Percentiles rank a stretch among this genome's conserved stretches.
These are phyloP conservation scores for Argyra leucocephala DNA, from an alignment of 2,888 invertebrate genomes.

Conservation along the genomic window DNA sequence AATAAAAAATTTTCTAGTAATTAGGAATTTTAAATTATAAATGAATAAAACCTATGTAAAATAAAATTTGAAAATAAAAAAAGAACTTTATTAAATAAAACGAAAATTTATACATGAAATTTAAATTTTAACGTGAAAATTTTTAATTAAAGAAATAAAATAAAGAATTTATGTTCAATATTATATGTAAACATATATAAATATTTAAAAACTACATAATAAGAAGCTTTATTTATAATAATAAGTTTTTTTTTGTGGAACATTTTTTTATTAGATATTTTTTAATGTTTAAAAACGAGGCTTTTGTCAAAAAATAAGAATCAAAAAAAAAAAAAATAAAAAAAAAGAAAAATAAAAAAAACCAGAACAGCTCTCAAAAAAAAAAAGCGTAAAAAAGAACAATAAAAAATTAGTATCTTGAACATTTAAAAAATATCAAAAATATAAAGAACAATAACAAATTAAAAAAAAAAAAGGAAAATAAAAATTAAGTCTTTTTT, in stretches of 20 bases:
- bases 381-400: neutral
- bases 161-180: conserved; percentile 1
- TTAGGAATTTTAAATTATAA: conserved; percentile 3
- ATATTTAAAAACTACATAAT: neutral
- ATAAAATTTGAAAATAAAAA: neutral
- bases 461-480: neutral
- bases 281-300: neutral
- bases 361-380: neutral
- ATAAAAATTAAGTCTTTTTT: neutral
- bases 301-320: neutral
- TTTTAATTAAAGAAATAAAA: neutral
- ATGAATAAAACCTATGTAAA: neutral
- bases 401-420: too few species aligned
- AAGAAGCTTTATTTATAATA: neutral
- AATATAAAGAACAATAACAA: neutral
- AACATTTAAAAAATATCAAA: neutral
- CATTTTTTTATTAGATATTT: neutral
- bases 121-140: neutral
- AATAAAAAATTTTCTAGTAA: neutral
- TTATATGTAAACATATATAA: neutral
- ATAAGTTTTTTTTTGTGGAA: neutral
- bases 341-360: neutral
- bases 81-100: neutral
- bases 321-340: neutral
- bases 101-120: neutral